These are phyloP conservation scores for Buathra laborator DNA, from an alignment of 2,888 invertebrate species.

Conservation along the genomic window DNA sequence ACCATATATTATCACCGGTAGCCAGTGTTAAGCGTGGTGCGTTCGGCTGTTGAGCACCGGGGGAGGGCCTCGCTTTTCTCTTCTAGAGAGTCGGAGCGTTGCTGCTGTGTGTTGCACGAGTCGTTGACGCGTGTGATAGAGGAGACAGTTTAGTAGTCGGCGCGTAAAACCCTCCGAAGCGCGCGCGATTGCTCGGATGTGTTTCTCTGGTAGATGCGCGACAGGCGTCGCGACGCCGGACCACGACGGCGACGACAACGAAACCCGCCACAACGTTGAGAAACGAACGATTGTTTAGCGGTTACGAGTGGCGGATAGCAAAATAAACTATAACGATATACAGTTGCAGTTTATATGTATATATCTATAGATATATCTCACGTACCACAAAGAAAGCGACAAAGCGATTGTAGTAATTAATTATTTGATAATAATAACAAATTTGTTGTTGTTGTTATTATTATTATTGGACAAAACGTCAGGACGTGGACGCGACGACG, in stretches of 20 bases:
- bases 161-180: neutral
- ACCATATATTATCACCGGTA: conserved; percentile 77
- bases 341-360: neutral
- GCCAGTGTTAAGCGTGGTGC: conserved; percentile 52
- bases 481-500: conserved; percentile 63
- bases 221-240: conserved; percentile 34
- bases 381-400: neutral
- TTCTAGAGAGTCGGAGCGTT: neutral
- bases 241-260: neutral
- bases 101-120: neutral
- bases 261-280: neutral
- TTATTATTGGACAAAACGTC: conserved; percentile 19
- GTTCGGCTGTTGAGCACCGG: conserved; percentile 13
- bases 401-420: neutral
- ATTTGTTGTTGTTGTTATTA: neutral
- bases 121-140: conserved; percentile 11
- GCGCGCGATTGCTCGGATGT: conserved; percentile 14
- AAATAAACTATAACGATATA: neutral
- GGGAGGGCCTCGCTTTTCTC: neutral
- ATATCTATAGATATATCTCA: neutral
- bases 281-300: conserved; percentile 22
- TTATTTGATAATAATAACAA: neutral
- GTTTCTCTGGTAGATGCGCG: neutral
- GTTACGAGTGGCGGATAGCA: neutral
- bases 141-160: neutral